phyloP scores from a whole-genome alignment of 1,140 invertebrate species.

The Steinernema feltiae region DNA sequence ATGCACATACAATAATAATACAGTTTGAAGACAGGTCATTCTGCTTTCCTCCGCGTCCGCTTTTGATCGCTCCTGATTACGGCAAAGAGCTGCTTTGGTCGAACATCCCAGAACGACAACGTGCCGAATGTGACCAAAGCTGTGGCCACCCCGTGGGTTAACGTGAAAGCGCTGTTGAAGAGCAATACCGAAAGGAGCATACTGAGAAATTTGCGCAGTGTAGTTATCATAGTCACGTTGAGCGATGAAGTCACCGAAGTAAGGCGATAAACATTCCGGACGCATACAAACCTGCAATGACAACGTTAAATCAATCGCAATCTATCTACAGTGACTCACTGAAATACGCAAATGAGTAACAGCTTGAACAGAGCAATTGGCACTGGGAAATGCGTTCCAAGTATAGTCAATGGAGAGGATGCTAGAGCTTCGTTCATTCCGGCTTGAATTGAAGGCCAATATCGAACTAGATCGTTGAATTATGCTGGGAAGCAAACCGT shows the following conservation, averaged over 20 bases:
- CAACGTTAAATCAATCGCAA: slow-evolving; percentile 14
- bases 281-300: slow-evolving; percentile 69
- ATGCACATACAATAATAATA: too few relatives aligned
- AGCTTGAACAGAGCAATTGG: slow-evolving; percentile 23
- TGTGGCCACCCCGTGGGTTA: slow-evolving; percentile 64
- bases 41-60: too few relatives aligned
- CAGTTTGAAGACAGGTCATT: too few relatives aligned
- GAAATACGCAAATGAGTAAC: slow-evolving; percentile 32
- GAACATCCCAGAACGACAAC: neutral
- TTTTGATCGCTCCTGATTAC: too few relatives aligned
- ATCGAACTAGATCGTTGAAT: slow-evolving; percentile 72
- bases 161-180: slow-evolving; percentile 86
- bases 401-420: neutral
- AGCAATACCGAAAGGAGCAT: slow-evolving; percentile 88
- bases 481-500: slow-evolving; percentile 69
- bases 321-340: slow-evolving; percentile 35
- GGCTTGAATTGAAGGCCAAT: slow-evolving; percentile 58
- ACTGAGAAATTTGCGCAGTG: slow-evolving; percentile 86
- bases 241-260: slow-evolving; percentile 86
- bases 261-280: slow-evolving; percentile 84
- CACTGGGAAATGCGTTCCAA: neutral
- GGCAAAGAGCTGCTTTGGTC: too few relatives aligned
- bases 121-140: neutral
- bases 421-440: slow-evolving; percentile 7
- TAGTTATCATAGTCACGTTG: slow-evolving; percentile 90